A percentile compares a stretch with the other conserved stretches of the same genome.
Evolutionary conservation across 2,797 vertebrate species (phyloP).

Genomic region (Danionella dracula): DNA sequence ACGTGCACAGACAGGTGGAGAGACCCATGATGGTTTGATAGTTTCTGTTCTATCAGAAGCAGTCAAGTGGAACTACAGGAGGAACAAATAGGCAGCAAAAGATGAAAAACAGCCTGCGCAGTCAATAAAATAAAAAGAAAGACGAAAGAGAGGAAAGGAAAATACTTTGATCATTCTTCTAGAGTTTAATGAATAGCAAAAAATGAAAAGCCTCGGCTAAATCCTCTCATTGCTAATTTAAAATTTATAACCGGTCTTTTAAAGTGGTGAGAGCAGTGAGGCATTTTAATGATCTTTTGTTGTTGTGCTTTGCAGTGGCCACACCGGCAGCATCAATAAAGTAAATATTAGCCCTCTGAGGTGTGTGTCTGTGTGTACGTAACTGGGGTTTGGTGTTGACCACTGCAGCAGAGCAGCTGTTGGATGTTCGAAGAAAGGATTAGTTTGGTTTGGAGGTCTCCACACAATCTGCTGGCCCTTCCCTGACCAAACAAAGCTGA

Average conservation of each 20-base stretch:
- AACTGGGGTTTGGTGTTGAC: conserved; percentile 22
- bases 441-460: conserved; percentile 42
- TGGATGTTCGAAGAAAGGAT: conserved; percentile 34
- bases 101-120: conserved; percentile 1
- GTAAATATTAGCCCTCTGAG: conserved; percentile 32
- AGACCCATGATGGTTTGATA: neutral
- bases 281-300: conserved; percentile 29
- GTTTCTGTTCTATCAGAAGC: conserved; percentile 3
- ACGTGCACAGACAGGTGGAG: neutral
- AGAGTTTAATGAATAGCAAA: neutral
- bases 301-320: conserved; percentile 20
- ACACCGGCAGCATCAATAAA: conserved; percentile 15
- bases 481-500: conserved; percentile 34
- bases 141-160: neutral
- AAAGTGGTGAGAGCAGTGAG: neutral
- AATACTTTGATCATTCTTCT: conserved; percentile 12
- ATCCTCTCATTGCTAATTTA: conserved; percentile 4
- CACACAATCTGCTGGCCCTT: conserved; percentile 36
- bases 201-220: neutral
- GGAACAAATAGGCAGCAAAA: conserved; percentile 4
- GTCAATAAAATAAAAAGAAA: neutral
- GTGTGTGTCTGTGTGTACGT: conserved; percentile 27
- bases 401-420: conserved; percentile 38
- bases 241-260: conserved; percentile 17
- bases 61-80: conserved; percentile 15